Base-by-base conservation (phyloP, 2,888 invertebrate genomes). In the Oasisia sp. region DNA sequence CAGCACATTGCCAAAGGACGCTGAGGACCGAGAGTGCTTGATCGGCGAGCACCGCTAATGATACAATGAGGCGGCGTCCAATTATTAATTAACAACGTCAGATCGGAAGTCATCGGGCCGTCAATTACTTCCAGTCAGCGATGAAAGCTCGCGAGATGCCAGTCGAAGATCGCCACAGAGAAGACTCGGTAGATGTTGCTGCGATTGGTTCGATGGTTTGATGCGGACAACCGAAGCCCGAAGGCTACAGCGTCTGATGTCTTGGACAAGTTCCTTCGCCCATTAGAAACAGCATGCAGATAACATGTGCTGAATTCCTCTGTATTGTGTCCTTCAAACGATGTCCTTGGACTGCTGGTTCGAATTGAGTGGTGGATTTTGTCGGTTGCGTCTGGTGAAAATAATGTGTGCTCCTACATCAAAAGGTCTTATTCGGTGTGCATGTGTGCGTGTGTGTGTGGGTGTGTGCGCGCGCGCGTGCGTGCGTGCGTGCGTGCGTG, bases 101-200 rank as follows among this genome's bases (percentile, higher is more conserved):
- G 74, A 74, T 74, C 74, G 74, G 74, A 74, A 74, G 74, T 74
- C 74, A 27, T 27, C 7, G 19, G 74, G 74, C 74, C n/a, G 74
- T 74, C 74, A n/a, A 74, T 74, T 74, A 74, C 74, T 74, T 74
- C 74, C 74, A 74, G 74, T 74, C 74, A 74, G n/a, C 74, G 74
- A 74, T 74, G 74, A 74, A 74, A 74, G 74, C 74, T 74, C 27
- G 74, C 74, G 74, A 74, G 74, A 74, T 74, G 74, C 74, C 4
- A 27, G 19, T 74, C 74, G 74, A n/a, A 74, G 74, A 74, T 74
- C 74, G 27, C 14, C 74, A 74, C 27, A 74, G 19, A 74, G 74
- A 14, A 19, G 74, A 74, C 27, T 27, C 74, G 27, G 74, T n/a
- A 1, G 74, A 19, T 74, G 7, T 74, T 1, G 74, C 5, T 19